A percentile compares a stretch with the other conserved stretches of the same genome.
phyloP scores from a whole-genome alignment of 2,888 invertebrate species.

The Orthosia gothica region DNA sequence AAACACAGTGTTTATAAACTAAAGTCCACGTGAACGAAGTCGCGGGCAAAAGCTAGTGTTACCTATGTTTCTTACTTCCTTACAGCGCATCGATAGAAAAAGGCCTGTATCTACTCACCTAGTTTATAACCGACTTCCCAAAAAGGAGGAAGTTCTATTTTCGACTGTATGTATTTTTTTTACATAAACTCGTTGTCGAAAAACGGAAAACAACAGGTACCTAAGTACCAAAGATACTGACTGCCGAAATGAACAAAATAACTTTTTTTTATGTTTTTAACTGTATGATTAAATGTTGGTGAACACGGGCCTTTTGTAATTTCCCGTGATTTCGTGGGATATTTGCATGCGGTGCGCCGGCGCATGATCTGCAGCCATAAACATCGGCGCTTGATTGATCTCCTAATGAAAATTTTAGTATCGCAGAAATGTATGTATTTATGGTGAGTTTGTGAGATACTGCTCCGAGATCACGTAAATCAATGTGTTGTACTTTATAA shows the following conservation, averaged over 20 bases:
- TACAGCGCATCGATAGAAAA: neutral
- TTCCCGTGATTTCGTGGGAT: neutral
- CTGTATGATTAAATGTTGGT: neutral
- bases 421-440: neutral
- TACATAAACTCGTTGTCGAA: too few species aligned
- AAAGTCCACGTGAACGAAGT: too few species aligned
- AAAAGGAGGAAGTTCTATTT: too few species aligned
- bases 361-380: constrained; percentile 30
- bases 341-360: constrained; percentile 12
- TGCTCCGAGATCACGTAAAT: neutral
- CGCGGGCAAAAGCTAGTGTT: neutral
- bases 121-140: too few species aligned
- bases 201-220: too few species aligned
- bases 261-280: too few species aligned
- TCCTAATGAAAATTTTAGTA: constrained; percentile 28
- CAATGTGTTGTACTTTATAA: constrained; percentile 8
- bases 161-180: too few species aligned
- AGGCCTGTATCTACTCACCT: too few species aligned
- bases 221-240: too few species aligned
- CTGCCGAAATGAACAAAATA: too few species aligned
- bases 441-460: neutral
- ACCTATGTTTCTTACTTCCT: too few species aligned
- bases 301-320: neutral
- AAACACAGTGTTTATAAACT: too few species aligned
- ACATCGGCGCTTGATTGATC: constrained; percentile 37